Evolutionary conservation across 2,888 invertebrate species (phyloP), one percentile per base, ranked within the genome.

Genomic region (Cerceris ruficornis): DNA sequence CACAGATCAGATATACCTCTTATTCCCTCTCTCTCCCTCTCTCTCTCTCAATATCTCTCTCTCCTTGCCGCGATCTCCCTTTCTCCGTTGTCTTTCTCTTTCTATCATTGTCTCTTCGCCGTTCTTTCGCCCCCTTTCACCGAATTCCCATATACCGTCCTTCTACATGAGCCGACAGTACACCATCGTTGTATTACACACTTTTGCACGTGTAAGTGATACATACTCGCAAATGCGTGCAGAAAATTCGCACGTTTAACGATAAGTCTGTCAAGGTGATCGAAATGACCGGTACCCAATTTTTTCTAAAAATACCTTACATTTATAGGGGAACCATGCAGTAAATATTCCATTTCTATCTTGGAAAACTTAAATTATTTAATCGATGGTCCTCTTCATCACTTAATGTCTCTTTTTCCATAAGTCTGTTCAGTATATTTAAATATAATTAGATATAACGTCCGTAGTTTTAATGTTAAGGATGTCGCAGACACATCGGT

Each of bases 71-170:
- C 58, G 58, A 7, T 17, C 46, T 59, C 43, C 43, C 39, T 69
- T 69, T 46, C 42, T 49, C 58, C 28, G 46, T 14, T 9, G 8
- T 55, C 58, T 55, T 15, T 65, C 52, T 28, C 49, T 55, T 7
- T 67, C 17, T 42, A 52, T 65, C 15, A 11, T 69, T 49, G 61
- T 46, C 67, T n/a, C 42, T 49, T 52, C 65, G 6, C 15, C 61
- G 46, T 70, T 68, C 65, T 52, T 65, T 77, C 59, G 67, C 58
- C 73, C 68, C 66, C 69, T 80, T 77, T 74, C 71, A 59, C 79
- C 66, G 39, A 73, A 77, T 77, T 77, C 69, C 13, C n/a, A 14
- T 42, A 65, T 62, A 15, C 15, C 14, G 54, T 64, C 17, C 52
- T 55, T 70, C 71, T 65, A 49, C 52, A 43, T 14, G 49, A 14